Evolutionary conservation across 92 coral and sea anemone genomes (phyloP).

Genomic region (Porites divaricata): DNA sequence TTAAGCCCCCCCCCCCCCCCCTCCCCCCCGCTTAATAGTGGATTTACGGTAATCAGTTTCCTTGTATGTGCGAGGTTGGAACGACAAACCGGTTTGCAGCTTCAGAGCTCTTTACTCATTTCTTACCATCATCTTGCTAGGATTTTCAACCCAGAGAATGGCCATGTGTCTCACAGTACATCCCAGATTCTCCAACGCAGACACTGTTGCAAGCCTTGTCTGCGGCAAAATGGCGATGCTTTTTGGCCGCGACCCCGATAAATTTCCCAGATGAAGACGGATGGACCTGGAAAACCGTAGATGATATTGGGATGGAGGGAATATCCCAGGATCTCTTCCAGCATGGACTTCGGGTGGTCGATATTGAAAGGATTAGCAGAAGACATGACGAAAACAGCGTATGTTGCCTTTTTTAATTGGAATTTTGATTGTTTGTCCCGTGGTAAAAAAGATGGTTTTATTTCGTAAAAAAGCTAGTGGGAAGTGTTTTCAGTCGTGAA

Average conservation of each 20-base stretch:
- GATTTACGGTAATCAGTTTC: no score
- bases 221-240: conserved; percentile 59
- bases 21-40: no score
- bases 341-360: conserved; percentile 36
- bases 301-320: conserved; percentile 16
- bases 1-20: no score
- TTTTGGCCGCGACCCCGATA: conserved; percentile 63
- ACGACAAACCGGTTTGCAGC: no score
- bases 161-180: conserved; percentile 6
- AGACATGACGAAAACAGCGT: conserved; percentile 8
- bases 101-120: no score
- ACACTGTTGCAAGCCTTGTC: conserved; percentile 1
- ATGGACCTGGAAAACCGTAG: conserved; percentile 41
- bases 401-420: not conserved
- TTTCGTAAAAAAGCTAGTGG: no score
- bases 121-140: not conserved
- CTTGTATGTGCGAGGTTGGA: no score
- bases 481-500: no score
- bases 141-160: conserved; percentile 10
- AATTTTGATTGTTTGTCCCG: no score
- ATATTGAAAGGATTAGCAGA: conserved; percentile 9
- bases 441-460: no score
- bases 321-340: conserved; percentile 23
- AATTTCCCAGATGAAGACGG: conserved; percentile 64
- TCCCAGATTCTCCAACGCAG: conserved; percentile 8